Base-by-base conservation (phyloP, 2,113 vertebrate genomes). In the Rhegmatorhina hoffmannsi region DNA sequence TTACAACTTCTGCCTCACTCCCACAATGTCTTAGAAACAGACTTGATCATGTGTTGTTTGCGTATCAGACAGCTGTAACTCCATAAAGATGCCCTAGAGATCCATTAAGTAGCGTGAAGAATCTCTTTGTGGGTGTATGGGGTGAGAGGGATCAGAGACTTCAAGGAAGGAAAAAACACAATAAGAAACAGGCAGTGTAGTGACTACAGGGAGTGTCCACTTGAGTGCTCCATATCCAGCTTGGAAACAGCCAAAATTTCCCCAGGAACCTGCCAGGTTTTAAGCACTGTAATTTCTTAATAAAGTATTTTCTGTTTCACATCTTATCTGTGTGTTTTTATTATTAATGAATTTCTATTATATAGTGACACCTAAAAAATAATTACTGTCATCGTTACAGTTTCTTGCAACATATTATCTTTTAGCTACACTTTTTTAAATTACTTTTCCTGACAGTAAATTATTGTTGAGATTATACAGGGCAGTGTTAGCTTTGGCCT, bases 1-100 rank as follows among this genome's bases (percentile, higher is more conserved):
- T 94, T 87, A 94, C 84, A 94, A 76, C 77, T 92, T 89, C 69
- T 89, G 49, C 40, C 78, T 95, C 74, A 18, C 87, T 94, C 62
- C 63, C 49, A 89, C 73, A 55, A 58, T 33, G 34, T 77, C 73
- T 90, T 34, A 70, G 76, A 69, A 84, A 55, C 52, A 92, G 83
- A 33, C 67, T 58, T 33, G 53, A 85, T 91, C 69, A 29, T 53
- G 69, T 49, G 56, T 28, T 94, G 89, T 79, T 94, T 95, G 90
- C 26, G 10, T 81, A 29, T 13, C 75, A 64, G 69, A 66, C 87
- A 94, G 81, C 84, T 95, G 81, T 63, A 95, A 79, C 81, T 84
- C 81, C 17, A 0, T 79, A 87, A 94, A 89, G 78, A 83, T 68
- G 78, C 93, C 62, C 74, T 10, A 28, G 91, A 89, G 87, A 96